phyloP scores from a whole-genome alignment of 2,888 invertebrate species.

The Zygaena filipendulae region DNA sequence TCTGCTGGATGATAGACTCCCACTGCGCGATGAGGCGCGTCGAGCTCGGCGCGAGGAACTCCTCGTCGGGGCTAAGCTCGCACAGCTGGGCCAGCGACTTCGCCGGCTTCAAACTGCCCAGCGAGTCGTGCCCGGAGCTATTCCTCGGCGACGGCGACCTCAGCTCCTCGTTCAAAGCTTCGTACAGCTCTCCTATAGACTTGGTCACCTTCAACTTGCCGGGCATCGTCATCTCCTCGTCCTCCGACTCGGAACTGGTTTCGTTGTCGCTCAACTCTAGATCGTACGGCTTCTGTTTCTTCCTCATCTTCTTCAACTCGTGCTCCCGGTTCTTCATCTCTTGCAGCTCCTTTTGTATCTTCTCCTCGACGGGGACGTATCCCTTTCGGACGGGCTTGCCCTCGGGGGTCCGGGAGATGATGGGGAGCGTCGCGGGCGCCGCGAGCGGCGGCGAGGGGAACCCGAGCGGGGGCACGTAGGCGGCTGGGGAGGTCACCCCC shows the following conservation, averaged over 20 bases:
- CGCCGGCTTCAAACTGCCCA: slow-evolving; percentile 71
- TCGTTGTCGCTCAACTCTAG: slow-evolving; percentile 71
- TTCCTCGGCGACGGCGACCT: slow-evolving; percentile 57
- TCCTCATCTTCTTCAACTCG: slow-evolving; percentile 78
- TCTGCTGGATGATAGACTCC: slow-evolving; percentile 81
- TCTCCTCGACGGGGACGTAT: slow-evolving; percentile 86
- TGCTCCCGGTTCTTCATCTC: slow-evolving; percentile 87
- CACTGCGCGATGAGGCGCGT: slow-evolving; percentile 81
- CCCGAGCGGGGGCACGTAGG: slow-evolving; percentile 32
- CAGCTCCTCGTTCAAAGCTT: slow-evolving; percentile 60
- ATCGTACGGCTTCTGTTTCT: slow-evolving; percentile 71
- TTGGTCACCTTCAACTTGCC: slow-evolving; percentile 73
- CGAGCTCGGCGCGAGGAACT: slow-evolving; percentile 74
- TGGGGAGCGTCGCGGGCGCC: slow-evolving; percentile 37
- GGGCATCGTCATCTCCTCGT: slow-evolving; percentile 69
- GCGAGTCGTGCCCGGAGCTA: slow-evolving; percentile 51
- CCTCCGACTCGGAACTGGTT: slow-evolving; percentile 65
- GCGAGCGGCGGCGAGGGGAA: slow-evolving; percentile 39
- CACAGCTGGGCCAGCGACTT: slow-evolving; percentile 76
- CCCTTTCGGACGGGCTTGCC: slow-evolving; percentile 78
- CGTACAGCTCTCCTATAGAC: slow-evolving; percentile 75
- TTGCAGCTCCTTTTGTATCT: slow-evolving; percentile 86
- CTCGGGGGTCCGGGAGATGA: slow-evolving; percentile 65
- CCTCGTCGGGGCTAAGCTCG: slow-evolving; percentile 72
- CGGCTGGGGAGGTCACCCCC: slow-evolving; percentile 28